Evolutionary conservation across 2,113 vertebrate species (phyloP), one percentile per base, ranked within the genome.

Genomic region (Petrocephalus microphthalmus): DNA sequence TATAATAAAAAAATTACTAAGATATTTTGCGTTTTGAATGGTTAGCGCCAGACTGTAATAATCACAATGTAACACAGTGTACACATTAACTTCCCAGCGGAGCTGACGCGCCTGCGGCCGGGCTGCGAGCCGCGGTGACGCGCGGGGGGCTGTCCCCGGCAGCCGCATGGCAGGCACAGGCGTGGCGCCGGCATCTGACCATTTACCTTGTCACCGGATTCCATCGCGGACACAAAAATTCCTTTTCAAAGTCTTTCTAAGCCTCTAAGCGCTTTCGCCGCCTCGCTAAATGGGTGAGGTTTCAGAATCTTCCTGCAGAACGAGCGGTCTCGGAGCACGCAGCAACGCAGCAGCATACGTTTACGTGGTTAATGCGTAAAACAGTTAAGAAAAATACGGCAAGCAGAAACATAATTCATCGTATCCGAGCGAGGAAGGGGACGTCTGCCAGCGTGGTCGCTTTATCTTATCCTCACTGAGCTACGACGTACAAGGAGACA

Each of bases 161-260:
- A 37, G 67, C 29, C 67, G 33, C 67, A 13, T 17, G 29, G 64
- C 64, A 10, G 10, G 11, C 25, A 71, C 29, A 74, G 37, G 5
- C 67, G 37, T 20, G 8, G 11, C 10, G 60, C n/a, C 7, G 10
- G n/a, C 8, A 15, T 74, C 29, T 74, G 11, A 37, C 19, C 17
- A 78, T 78, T 87, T 87, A 87, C 85, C 85, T 87, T 87, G 20
- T 54, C 85, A 37, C 85, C 10, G 56, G 85, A 87, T 45, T 87
- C 85, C 85, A 87, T 87, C 85, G 54, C 57, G 54, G 42, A 47
- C 54, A 45, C 22, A 57, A 86, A 37, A 54, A 33, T 87, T 54
- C 85, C 57, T 64, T 45, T 42, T 15, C 37, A 60, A 6, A 22
- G 37, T 87, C 56, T 87, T 0, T 87, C 20, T 33, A 45, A 42